Evolutionary conservation across 1,140 invertebrate genomes (phyloP).

Genomic region (Drosophila burlai): DNA sequence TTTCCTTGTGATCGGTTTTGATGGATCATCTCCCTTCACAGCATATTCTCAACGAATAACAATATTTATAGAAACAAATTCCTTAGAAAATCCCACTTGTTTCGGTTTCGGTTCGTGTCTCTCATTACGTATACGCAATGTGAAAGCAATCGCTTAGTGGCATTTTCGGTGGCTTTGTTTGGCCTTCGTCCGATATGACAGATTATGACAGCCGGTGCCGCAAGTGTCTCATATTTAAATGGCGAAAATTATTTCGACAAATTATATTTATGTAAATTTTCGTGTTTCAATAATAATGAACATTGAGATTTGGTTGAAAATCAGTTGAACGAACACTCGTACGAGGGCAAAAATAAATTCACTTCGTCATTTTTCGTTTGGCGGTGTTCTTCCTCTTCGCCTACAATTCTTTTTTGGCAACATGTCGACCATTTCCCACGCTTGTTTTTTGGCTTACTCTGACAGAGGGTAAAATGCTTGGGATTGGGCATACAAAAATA

Average conservation of each 20-base stretch:
- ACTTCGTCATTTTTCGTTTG: conserved; percentile 62
- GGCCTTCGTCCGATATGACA: conserved; percentile 68
- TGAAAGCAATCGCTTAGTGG: conserved; percentile 40
- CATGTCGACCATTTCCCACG: conserved; percentile 69
- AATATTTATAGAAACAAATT: conserved; percentile 32
- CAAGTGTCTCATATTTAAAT: conserved; percentile 62
- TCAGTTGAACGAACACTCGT: conserved; percentile 15
- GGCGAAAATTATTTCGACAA: conserved; percentile 33
- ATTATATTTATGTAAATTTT: conserved; percentile 59
- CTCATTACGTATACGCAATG: conserved; percentile 58
- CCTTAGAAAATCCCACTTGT: conserved; percentile 51
- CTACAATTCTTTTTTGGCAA: conserved; percentile 58
- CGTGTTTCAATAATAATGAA: conserved; percentile 56
- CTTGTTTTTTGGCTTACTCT: conserved; percentile 40
- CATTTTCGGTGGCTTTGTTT: conserved; percentile 59
- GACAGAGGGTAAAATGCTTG: not conserved
- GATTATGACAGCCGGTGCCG: conserved; percentile 77
- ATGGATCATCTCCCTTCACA: conserved; percentile 19
- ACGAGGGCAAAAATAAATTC: conserved; percentile 65
- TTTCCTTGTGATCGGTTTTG: not conserved
- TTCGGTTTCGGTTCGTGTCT: conserved; percentile 28
- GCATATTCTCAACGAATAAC: not conserved
- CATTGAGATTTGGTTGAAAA: conserved; percentile 39
- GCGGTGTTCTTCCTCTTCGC: conserved; percentile 12
- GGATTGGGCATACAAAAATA: not conserved